phyloP scores from a whole-genome alignment of 2,888 invertebrate genomes.

The Iselma pallidipennis region DNA sequence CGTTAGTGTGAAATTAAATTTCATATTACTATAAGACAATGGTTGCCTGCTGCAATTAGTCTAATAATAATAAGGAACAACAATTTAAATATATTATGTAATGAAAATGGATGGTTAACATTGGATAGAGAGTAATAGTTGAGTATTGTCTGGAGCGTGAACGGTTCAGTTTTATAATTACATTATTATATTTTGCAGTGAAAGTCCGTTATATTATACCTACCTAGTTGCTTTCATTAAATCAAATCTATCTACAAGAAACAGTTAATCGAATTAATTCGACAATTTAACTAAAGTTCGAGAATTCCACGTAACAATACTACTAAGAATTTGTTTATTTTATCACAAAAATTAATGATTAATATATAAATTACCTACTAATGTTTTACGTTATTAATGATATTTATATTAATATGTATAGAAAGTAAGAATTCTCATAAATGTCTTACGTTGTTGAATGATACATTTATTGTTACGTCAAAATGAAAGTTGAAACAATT shows the following conservation, averaged over 20 bases:
- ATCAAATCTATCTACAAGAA: neutral
- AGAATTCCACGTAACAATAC: no score
- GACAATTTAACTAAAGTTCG: neutral
- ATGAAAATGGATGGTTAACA: constrained; percentile 31
- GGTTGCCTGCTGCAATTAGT: constrained; percentile 12
- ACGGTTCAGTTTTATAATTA: constrained; percentile 28
- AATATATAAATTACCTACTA: neutral
- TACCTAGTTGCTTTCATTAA: neutral
- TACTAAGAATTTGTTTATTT: no score
- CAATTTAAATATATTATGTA: constrained; percentile 30
- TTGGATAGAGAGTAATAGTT: constrained; percentile 33
- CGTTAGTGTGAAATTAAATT: neutral
- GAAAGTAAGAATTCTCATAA: neutral
- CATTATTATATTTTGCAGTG: constrained; percentile 27
- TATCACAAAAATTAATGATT: no score
- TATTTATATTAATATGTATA: neutral
- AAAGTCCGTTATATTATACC: constrained; percentile 33
- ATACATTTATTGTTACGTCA: neutral
- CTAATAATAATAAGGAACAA: constrained; percentile 30
- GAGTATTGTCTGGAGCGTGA: constrained; percentile 34
- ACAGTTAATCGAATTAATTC: neutral
- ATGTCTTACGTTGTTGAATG: neutral
- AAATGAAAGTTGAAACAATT: neutral
- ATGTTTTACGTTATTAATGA: neutral
- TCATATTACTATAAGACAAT: neutral